Evolutionary conservation across 2,888 invertebrate genomes (phyloP).

Genomic region (Macrosoma leucophasiata): DNA sequence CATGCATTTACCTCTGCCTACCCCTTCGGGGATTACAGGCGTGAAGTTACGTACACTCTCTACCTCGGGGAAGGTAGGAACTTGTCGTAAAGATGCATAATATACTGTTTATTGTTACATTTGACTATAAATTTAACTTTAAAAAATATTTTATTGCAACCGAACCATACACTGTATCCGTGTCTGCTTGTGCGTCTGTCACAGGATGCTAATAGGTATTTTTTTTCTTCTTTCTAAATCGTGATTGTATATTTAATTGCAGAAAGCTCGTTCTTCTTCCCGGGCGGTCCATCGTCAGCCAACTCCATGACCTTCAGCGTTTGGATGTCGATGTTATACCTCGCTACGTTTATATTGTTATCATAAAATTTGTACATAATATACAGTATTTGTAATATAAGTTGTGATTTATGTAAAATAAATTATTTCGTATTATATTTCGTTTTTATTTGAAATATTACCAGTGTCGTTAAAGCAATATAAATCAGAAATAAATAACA

Average conservation of each 20-base stretch:
- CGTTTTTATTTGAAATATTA: background rate
- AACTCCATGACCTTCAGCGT: conserved; percentile 16
- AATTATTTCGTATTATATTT: background rate
- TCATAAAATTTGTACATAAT: conserved; percentile 5
- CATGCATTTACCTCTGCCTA: no score
- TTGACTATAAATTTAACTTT: no score
- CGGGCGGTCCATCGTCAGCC: conserved; percentile 28
- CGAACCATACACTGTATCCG: no score
- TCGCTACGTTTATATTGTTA: conserved; percentile 13
- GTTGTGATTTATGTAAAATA: background rate
- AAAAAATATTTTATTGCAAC: conserved; percentile 31
- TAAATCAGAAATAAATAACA: no score
- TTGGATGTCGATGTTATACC: conserved; percentile 22
- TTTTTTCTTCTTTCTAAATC: no score
- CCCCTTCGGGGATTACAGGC: no score
- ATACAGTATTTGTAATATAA: conserved; percentile 17
- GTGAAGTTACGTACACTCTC: no score
- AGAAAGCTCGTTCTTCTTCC: conserved; percentile 35
- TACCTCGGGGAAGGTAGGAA: no score
- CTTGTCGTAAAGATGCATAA: no score
- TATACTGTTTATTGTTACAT: conserved; percentile 9
- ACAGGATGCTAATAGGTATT: no score
- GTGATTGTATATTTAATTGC: conserved; percentile 9
- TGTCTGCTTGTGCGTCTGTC: no score
- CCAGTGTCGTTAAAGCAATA: conserved; percentile 6